A percentile compares a stretch with the other conserved stretches of the same genome.
These are phyloP conservation scores for Salvelinus sp. DNA, from an alignment of 2,113 vertebrate genomes.

Conservation along the genomic window DNA sequence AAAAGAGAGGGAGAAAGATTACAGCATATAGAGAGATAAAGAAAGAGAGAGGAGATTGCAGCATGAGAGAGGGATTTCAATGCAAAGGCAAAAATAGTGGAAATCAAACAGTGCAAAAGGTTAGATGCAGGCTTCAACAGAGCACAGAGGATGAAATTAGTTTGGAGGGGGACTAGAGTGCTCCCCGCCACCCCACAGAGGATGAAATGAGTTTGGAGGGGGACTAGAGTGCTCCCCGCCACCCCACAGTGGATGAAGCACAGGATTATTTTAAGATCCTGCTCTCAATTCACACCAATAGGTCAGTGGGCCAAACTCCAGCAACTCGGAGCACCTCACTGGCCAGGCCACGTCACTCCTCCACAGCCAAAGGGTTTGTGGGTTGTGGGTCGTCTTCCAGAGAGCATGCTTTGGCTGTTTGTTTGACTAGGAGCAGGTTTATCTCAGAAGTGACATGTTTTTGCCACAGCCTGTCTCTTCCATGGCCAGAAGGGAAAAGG, in stretches of 20 bases:
- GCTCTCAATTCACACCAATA: slow-evolving; percentile 61
- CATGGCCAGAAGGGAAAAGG: background rate
- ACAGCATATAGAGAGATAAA: background rate
- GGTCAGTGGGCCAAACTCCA: slow-evolving; percentile 54
- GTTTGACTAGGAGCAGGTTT: too few species aligned
- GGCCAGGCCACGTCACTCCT: background rate
- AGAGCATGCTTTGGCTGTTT: background rate
- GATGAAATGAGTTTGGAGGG: slow-evolving; percentile 30
- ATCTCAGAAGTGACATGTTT: too few species aligned
- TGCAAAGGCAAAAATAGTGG: too few species aligned
- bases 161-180: slow-evolving; percentile 18
- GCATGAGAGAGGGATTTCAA: too few species aligned
- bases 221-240: slow-evolving; percentile 21
- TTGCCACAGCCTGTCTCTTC: too few species aligned
- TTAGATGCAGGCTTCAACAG: slow-evolving; percentile 28
- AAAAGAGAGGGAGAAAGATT: slow-evolving; percentile 1
- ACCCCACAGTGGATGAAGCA: slow-evolving; percentile 50
- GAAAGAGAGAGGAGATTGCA: background rate
- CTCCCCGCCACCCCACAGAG: slow-evolving; percentile 24
- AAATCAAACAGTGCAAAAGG: background rate
- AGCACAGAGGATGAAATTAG: background rate
- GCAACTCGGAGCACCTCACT: background rate
- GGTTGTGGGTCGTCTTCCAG: background rate
- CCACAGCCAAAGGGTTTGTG: background rate
- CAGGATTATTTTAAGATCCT: slow-evolving; percentile 77